phyloP scores from a whole-genome alignment of 2,113 vertebrate genomes.

The Jaculus jaculus region DNA sequence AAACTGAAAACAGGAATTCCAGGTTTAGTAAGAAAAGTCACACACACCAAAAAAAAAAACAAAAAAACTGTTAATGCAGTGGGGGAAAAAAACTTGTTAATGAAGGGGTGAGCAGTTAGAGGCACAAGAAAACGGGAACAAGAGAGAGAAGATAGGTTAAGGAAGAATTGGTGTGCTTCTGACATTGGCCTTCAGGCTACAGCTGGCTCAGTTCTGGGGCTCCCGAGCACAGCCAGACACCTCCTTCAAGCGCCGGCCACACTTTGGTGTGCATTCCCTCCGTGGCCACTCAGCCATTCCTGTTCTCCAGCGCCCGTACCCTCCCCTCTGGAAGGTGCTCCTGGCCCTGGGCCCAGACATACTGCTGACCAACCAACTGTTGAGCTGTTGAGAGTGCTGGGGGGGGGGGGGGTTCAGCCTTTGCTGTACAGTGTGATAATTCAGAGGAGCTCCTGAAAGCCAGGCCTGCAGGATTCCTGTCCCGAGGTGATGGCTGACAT shows the following conservation, averaged over 20 bases:
- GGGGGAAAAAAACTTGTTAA: neutral
- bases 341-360: neutral
- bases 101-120: constrained; percentile 27
- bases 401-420: neutral
- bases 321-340: neutral
- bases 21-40: too few relatives aligned
- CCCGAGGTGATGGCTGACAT: neutral
- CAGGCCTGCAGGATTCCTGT: neutral
- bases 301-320: neutral
- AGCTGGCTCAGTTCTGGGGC: neutral
- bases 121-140: neutral
- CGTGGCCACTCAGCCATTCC: neutral
- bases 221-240: neutral
- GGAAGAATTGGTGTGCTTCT: neutral
- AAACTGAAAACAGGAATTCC: too few relatives aligned
- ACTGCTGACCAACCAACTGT: neutral
- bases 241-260: neutral
- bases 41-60: too few relatives aligned
- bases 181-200: neutral
- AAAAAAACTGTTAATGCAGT: neutral
- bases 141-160: neutral
- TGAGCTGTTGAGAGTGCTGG: neutral
- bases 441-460: neutral
- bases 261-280: neutral
- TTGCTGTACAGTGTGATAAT: neutral